Conservation (phyloP, 1,140 invertebrate genomes). For the Psilanteris sp. region DNA sequence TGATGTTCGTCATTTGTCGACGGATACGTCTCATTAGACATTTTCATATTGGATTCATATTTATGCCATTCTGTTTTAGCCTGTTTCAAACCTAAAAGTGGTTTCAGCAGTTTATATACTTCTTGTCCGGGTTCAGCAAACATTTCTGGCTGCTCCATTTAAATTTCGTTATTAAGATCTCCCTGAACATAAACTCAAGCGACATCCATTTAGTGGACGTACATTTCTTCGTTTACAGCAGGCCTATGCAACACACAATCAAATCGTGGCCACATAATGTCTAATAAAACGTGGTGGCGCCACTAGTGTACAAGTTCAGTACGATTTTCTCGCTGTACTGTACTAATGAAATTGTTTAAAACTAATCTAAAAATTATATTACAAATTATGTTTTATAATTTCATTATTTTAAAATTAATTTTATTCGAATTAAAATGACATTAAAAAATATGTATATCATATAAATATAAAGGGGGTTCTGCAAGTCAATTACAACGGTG, state of each 20-base stretch:
- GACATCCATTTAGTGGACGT: neutral
- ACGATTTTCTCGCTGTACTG: too few species aligned
- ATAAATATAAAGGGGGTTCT: too few species aligned
- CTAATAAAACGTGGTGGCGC: too few species aligned
- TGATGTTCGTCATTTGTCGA: conserved; percentile 4
- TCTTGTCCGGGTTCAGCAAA: neutral
- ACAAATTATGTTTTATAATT: too few species aligned
- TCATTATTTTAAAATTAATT: too few species aligned
- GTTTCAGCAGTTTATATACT: neutral
- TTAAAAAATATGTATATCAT: too few species aligned
- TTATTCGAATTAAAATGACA: too few species aligned
- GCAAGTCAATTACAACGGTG: too few species aligned
- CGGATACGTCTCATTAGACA: conserved; percentile 26
- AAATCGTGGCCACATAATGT: too few species aligned
- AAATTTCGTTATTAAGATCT: neutral
- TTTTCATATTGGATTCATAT: neutral
- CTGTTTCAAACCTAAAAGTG: neutral
- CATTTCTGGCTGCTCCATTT: neutral
- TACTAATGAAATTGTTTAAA: too few species aligned
- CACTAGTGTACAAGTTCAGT: too few species aligned
- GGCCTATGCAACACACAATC: neutral
- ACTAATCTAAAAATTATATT: too few species aligned
- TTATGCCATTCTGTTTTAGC: neutral
- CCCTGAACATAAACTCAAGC: neutral
- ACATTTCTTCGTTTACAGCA: neutral